These are phyloP conservation scores for Sandelia bainsii DNA, from an alignment of 2,797 vertebrate species.

Conservation along the genomic window DNA sequence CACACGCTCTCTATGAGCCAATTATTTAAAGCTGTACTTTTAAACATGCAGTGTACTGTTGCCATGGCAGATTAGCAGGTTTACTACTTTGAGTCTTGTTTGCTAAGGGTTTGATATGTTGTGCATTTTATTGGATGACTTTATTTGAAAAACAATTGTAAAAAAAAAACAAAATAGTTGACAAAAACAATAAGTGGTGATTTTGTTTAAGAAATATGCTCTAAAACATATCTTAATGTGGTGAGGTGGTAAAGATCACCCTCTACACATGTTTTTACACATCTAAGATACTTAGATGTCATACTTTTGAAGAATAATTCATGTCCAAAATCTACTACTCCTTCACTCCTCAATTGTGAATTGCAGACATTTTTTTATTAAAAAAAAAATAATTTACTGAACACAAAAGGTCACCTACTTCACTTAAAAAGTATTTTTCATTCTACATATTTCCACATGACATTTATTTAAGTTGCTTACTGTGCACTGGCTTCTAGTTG, in stretches of 20 bases:
- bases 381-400: too few species aligned
- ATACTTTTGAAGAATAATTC: neutral
- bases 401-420: too few species aligned
- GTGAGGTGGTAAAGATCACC: too few species aligned
- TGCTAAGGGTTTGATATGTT: neutral
- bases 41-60: neutral
- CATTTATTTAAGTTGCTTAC: neutral
- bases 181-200: too few species aligned
- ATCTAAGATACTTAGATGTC: neutral
- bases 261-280: neutral
- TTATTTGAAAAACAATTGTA: neutral
- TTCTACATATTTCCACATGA: neutral
- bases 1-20: neutral
- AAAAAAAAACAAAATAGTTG: too few species aligned
- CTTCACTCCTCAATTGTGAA: too few species aligned
- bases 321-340: too few species aligned
- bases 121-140: neutral
- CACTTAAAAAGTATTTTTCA: neutral
- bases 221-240: too few species aligned
- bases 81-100: neutral
- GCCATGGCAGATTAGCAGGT: neutral
- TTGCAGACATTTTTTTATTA: too few species aligned
- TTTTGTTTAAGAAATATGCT: too few species aligned
- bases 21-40: conserved; percentile 2
- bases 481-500: neutral